These are phyloP conservation scores for Lipophrys pholis DNA, from an alignment of 2,113 vertebrate species.

Conservation along the genomic window DNA sequence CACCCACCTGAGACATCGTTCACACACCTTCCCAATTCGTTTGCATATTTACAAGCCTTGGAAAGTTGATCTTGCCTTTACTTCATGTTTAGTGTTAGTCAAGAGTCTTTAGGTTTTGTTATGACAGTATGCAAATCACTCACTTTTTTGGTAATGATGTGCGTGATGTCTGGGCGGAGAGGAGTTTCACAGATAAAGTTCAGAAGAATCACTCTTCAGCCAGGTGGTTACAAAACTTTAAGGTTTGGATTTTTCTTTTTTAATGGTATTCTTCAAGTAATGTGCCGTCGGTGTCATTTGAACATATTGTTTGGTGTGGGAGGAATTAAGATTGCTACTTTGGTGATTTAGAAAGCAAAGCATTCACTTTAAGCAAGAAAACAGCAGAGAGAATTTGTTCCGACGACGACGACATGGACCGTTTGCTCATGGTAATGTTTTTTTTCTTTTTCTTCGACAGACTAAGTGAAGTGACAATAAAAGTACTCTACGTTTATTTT, in stretches of 20 bases:
- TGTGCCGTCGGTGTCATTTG: slow-evolving; percentile 3
- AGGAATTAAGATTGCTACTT: slow-evolving; percentile 6
- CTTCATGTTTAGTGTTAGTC: not conserved
- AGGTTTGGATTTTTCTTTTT: not conserved
- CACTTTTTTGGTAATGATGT: not conserved
- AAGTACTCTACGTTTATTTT: not conserved
- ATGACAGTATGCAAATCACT: slow-evolving; percentile 1
- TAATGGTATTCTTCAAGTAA: not conserved
- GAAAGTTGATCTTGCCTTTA: not conserved
- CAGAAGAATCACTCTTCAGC: not conserved
- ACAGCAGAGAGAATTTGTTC: too few species aligned
- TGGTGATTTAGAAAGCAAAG: too few species aligned
- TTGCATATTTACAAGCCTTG: not conserved
- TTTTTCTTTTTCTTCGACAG: not conserved
- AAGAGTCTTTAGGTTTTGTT: not conserved
- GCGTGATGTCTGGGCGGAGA: not conserved
- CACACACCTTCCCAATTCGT: not conserved
- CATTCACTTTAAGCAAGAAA: too few species aligned
- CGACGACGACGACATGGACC: too few species aligned
- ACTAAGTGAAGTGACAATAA: not conserved
- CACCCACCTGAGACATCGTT: not conserved
- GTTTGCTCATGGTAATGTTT: too few species aligned
- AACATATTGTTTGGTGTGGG: slow-evolving; percentile 5
- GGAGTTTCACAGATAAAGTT: not conserved
- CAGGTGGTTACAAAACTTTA: slow-evolving; percentile 14